Evolutionary conservation across 1,140 invertebrate genomes (phyloP).

Genomic region (Nasonia vitripennis): DNA sequence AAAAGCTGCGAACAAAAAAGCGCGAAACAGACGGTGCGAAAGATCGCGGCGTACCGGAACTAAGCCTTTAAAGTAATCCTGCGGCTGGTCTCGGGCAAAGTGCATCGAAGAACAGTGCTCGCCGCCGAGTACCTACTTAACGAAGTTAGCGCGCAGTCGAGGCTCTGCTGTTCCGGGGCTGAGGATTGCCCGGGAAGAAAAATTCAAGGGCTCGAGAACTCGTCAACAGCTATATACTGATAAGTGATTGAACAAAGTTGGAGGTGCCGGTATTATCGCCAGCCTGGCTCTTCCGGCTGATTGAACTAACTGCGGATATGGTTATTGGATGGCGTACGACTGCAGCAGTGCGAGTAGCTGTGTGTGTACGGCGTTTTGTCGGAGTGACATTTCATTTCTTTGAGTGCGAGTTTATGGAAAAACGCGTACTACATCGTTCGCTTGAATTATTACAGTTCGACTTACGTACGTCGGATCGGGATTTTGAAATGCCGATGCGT

Average conservation of each 20-base stretch:
- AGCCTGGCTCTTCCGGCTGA: no score
- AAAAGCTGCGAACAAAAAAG: background rate
- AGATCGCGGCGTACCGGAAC: constrained; percentile 33
- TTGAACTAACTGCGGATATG: no score
- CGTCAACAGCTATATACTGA: background rate
- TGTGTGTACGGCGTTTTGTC: no score
- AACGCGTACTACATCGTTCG: no score
- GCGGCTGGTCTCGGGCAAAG: background rate
- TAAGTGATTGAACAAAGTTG: constrained; percentile 21
- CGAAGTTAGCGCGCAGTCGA: constrained; percentile 21
- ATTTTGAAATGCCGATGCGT: no score
- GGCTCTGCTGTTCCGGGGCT: background rate
- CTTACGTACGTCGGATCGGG: background rate
- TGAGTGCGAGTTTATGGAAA: no score
- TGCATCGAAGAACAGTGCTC: constrained; percentile 13
- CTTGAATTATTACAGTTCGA: background rate
- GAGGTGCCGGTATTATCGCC: no score
- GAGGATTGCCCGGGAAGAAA: background rate
- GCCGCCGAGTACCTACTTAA: constrained; percentile 33
- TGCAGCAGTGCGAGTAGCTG: no score
- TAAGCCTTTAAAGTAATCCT: constrained; percentile 26
- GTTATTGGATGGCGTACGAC: no score
- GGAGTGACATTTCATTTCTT: no score
- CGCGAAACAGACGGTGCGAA: background rate
- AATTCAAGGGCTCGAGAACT: constrained; percentile 12